Evolutionary conservation across 2,113 vertebrate species (phyloP), one percentile per base, ranked within the genome.

Genomic region (Pogonocichla stellata): DNA sequence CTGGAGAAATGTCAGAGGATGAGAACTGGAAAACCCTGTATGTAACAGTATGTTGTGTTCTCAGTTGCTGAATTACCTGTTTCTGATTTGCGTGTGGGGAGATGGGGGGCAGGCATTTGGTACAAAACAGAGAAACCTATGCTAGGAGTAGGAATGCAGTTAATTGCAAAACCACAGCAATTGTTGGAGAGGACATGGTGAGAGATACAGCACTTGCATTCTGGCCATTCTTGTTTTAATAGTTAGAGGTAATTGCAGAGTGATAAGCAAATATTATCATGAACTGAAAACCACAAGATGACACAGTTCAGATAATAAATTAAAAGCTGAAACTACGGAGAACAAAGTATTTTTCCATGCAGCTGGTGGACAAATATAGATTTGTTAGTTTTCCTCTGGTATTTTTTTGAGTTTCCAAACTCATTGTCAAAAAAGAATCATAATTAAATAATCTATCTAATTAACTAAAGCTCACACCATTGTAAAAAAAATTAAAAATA

Each of bases 301-400:
- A 58, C 29, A 9, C 17, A 12, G 14, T 70, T 70, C 36, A 74
- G 50, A 45, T 81, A 54, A 51, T 53, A 78, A 48, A 56, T 53
- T 5, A 48, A 66, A 80, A 65, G 23, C 20, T 54, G 43, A 47
- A 92, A 24, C 8, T 40, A 0, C 7, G 42, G 15, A 34, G 38
- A 48, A 24, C n/a, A 12, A 78, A 65, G 28, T 34, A 5, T 56
- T 80, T 88, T 81, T 34, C 19, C 31, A 10, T 80, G 31, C 34
- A 9, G 0, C n/a, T 75, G n/a, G 34, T 86, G 51, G 42, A 38
- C 38, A 64, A 0, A 24, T 72, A 0, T 8, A 43, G 40, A 26
- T 57, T 60, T 40, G 15, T n/a, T 83, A 34, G 54, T 19, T 80
- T 67, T 80, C 22, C 34, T 67, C n/a, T 25, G 28, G 13, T 79